Percentiles rank a stretch among this genome's conserved stretches.
phyloP scores from a whole-genome alignment of 2,888 invertebrate genomes.

The Arge pagana region DNA sequence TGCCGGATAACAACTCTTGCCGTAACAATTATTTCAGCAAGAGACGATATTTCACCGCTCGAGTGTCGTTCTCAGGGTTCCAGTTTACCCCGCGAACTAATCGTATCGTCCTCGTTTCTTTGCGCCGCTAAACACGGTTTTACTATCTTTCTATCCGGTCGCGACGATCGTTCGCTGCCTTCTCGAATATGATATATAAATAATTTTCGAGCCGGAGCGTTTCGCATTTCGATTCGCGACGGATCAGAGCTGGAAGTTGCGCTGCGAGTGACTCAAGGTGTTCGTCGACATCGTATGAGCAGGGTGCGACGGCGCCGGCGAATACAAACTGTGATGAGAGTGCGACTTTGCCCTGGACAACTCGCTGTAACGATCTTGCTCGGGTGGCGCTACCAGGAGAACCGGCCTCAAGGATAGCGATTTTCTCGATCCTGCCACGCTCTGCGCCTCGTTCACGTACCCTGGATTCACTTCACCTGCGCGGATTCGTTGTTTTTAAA shows the following conservation, averaged over 20 bases:
- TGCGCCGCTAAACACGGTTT: too few species aligned
- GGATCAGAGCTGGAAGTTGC: slow-evolving; percentile 51
- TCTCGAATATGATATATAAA: too few species aligned
- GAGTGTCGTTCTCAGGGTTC: too few species aligned
- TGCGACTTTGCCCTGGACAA: slow-evolving; percentile 55
- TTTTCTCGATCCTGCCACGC: slow-evolving; percentile 83
- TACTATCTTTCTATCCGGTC: too few species aligned
- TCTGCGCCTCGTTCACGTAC: slow-evolving; percentile 83
- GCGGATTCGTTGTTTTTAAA: background rate
- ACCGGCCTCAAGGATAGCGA: slow-evolving; percentile 87
- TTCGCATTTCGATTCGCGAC: too few species aligned
- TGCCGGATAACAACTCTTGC: too few species aligned
- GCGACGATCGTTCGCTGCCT: too few species aligned
- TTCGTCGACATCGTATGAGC: slow-evolving; percentile 54
- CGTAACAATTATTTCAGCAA: too few species aligned
- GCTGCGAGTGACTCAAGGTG: slow-evolving; percentile 54
- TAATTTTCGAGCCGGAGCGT: too few species aligned
- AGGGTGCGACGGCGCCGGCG: slow-evolving; percentile 51
- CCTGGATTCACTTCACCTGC: slow-evolving; percentile 88
- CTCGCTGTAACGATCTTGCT: slow-evolving; percentile 56
- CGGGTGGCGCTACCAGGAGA: slow-evolving; percentile 74
- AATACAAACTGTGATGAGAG: slow-evolving; percentile 55
- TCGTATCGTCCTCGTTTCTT: too few species aligned
- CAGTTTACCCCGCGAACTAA: too few species aligned
- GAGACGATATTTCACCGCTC: too few species aligned